Conservation (phyloP, 2,113 vertebrate species). For the Gambusia holbrooki region DNA sequence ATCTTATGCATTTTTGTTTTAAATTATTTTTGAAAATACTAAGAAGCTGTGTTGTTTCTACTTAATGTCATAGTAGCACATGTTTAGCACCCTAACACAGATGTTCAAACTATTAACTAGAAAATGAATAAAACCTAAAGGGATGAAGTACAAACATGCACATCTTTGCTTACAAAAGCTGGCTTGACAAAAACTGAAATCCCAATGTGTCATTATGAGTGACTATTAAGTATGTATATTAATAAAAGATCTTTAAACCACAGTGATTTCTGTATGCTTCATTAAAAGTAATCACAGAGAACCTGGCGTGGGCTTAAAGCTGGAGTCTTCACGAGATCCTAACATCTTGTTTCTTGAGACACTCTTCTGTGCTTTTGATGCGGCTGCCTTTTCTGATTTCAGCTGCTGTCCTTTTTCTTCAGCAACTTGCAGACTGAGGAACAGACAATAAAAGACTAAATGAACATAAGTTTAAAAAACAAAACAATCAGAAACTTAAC, state of each 20-base stretch:
- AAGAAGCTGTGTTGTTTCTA: background rate
- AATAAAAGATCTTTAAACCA: background rate
- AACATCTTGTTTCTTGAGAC: slow-evolving; percentile 75
- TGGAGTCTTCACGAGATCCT: slow-evolving; percentile 63
- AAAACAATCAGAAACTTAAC: background rate
- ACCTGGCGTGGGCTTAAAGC: slow-evolving; percentile 87
- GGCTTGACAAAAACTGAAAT: background rate
- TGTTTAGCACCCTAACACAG: background rate
- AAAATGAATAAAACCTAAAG: background rate
- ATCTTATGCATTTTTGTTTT: too few species aligned
- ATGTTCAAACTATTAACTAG: background rate
- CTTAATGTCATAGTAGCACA: background rate
- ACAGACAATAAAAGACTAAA: background rate
- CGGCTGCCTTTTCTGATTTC: slow-evolving; percentile 34
- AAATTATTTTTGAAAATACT: too few species aligned
- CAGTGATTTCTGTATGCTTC: background rate
- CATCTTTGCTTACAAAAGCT: background rate
- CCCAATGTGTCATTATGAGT: background rate
- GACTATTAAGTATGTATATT: background rate
- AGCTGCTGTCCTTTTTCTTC: slow-evolving; percentile 57
- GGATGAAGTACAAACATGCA: background rate
- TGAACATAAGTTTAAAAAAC: background rate
- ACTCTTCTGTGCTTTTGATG: slow-evolving; percentile 21
- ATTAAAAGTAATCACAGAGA: background rate
- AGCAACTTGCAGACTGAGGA: slow-evolving; percentile 63